Percentiles rank a stretch among this genome's conserved stretches.
phyloP scores from a whole-genome alignment of 2,113 vertebrate species.

The Motacilla tschutschensis region DNA sequence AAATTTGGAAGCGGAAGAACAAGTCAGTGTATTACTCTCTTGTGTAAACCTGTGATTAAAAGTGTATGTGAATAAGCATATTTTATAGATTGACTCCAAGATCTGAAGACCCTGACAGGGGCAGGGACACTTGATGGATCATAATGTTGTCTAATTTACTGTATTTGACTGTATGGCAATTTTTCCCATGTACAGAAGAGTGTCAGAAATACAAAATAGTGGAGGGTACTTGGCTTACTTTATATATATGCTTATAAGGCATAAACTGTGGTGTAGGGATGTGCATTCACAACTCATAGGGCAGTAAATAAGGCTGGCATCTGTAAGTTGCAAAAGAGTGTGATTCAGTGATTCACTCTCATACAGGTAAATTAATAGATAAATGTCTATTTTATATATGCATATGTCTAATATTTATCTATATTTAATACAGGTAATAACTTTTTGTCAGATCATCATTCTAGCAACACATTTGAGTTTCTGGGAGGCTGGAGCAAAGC shows the following conservation, averaged over 20 bases:
- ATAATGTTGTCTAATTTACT: neutral
- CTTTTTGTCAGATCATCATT: neutral
- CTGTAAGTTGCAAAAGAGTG: neutral
- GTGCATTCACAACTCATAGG: neutral
- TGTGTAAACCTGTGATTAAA: neutral
- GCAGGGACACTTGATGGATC: neutral
- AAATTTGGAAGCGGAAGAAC: neutral
- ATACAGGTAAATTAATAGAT: neutral
- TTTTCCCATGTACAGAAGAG: neutral
- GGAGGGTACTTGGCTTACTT: neutral
- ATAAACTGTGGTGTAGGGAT: neutral
- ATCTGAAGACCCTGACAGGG: neutral
- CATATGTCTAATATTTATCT: neutral
- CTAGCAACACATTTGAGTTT: neutral
- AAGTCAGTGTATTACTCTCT: neutral
- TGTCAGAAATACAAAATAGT: neutral
- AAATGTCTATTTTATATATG: neutral
- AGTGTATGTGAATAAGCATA: neutral
- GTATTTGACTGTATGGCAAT: neutral
- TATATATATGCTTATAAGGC: neutral
- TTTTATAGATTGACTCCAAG: neutral
- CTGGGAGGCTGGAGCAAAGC: neutral
- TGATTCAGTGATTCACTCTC: neutral
- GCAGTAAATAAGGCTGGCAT: neutral
- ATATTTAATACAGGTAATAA: neutral